Base-by-base conservation (phyloP, 2,888 invertebrate genomes). In the Perizoma flavofasciatum region DNA sequence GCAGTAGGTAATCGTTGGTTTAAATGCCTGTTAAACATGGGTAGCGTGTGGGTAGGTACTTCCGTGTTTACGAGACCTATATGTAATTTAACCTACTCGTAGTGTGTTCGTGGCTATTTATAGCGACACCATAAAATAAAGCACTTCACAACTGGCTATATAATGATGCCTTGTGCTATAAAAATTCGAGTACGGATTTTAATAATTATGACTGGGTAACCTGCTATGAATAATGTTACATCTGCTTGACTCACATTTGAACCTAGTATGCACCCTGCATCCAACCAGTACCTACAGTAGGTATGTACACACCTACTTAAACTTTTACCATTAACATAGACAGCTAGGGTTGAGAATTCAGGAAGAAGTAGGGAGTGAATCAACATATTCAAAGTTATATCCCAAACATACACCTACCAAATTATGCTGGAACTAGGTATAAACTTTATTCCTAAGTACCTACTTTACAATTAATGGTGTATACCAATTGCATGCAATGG, bases 161-260 rank as follows among this genome's bases (percentile, higher is more conserved):
- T 63, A 66, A 63, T 61, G 64, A 41, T 43, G 59, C 57, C 59
- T 55, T 45, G 47, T 6, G 54, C 59, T 61, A 59, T 68, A 63
- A 66, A 68, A 66, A 63, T 59, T 52, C 63, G 59, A 60, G 61
- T 55, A 58, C 59, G 22, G 40, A 47, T 47, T 58, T 62, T 3
- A 22, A 22, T 22, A 2, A 2, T 22, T 48, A 58, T 54, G 54
- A 53, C 35, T 39, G 43, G 5, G 44, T 44, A 11, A 6, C 22
- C 44, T 44, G 10, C 9, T 41, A 22, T 41, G 7, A 37, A 5
- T 41, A 41, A 41, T 41, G n/a, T 10, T 41, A 10, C 41, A 10
- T 41, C 22, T 6, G 44, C 22, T 44, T 44, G 11, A 6, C 22
- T 10, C 22, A 22, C 7, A 22, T 11, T 22, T 44, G 4, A 2